Evolutionary conservation across 2,113 vertebrate genomes (phyloP), one percentile per base, ranked within the genome.

Genomic region (Actenoides hombroni): DNA sequence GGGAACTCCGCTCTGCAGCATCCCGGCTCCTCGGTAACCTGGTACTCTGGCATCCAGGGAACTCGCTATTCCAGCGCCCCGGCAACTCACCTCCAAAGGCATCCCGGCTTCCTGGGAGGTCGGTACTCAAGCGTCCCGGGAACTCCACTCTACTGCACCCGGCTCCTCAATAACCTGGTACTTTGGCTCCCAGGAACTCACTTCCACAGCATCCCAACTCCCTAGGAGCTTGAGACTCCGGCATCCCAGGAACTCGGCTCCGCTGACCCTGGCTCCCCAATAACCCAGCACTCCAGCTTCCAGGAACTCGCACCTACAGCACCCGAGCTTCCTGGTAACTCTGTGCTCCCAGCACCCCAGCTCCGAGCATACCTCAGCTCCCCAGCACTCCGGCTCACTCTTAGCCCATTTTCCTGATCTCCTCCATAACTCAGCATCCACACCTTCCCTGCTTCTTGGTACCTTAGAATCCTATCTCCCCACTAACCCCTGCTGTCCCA

Each of bases 301-400:
- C 10, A 0, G 63, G 33, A 42, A 6, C 15, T 67, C 42, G 2
- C 17, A n/a, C 0, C n/a, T 14, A 0, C 61, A 42, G 33, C 80
- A 21, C 7, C 42, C 37, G 7, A 1, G 65, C 16, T 79, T 63
- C 26, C 76, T 19, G 3, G 16, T 14, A 33, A 29, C 37, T 33
- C 63, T 40, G n/a, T 15, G 2, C 67, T 44, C 42, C 71, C 5
- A 0, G 48, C 39, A 11, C 24, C 29, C n/a, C 76, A 5, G 42
- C 51, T 6, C 31, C 0, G 6, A 28, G 23, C 4, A 2, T 7
- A 37, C 13, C 73, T 10, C 33, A 0, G 7, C 8, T 59, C 35
- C 40, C 53, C 0, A 4, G 23, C 19, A 0, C 61, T 7, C 51
- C 10, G 2, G 11, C 28, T 77, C 51, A 0, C 54, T 19, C 59